Percentiles rank a stretch among this genome's conserved stretches.
These are phyloP conservation scores for Mantis religiosa DNA, from an alignment of 2,888 invertebrate genomes.

Conservation along the genomic window DNA sequence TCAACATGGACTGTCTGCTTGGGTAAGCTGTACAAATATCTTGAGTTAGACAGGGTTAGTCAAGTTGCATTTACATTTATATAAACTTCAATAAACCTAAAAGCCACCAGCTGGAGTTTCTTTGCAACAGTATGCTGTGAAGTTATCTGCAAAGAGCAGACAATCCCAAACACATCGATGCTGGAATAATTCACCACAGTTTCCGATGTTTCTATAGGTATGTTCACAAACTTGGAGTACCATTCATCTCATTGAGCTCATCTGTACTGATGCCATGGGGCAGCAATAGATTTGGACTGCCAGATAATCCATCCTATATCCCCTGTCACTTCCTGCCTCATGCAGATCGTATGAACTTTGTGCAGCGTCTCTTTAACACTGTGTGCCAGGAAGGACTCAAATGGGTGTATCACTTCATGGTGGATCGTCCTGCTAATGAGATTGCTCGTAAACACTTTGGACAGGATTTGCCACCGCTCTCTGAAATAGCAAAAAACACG, in stretches of 20 bases:
- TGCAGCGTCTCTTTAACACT: slow-evolving; percentile 16
- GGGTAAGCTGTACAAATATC: slow-evolving; percentile 46
- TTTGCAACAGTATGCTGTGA: too few species aligned
- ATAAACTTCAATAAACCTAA: too few species aligned
- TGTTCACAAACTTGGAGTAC: slow-evolving; percentile 56
- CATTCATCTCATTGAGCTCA: slow-evolving; percentile 54
- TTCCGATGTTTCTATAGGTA: neutral
- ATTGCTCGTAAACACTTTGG: slow-evolving; percentile 31
- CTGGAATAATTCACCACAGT: too few species aligned
- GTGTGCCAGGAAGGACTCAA: slow-evolving; percentile 32
- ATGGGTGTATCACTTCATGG: slow-evolving; percentile 39
- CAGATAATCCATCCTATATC: slow-evolving; percentile 56
- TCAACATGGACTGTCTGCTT: slow-evolving; percentile 67
- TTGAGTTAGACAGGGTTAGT: too few species aligned
- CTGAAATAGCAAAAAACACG: slow-evolving; percentile 52
- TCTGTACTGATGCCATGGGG: slow-evolving; percentile 60
- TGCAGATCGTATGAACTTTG: slow-evolving; percentile 21
- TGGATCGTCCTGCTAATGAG: slow-evolving; percentile 11
- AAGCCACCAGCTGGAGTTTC: too few species aligned
- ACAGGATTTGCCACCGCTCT: slow-evolving; percentile 51
- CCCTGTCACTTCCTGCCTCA: slow-evolving; percentile 45
- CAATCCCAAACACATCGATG: too few species aligned
- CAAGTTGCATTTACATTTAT: too few species aligned
- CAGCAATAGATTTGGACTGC: slow-evolving; percentile 54
- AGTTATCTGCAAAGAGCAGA: too few species aligned